phyloP scores from a whole-genome alignment of 2,797 vertebrate genomes.

The Artibeus jamaicensis region DNA sequence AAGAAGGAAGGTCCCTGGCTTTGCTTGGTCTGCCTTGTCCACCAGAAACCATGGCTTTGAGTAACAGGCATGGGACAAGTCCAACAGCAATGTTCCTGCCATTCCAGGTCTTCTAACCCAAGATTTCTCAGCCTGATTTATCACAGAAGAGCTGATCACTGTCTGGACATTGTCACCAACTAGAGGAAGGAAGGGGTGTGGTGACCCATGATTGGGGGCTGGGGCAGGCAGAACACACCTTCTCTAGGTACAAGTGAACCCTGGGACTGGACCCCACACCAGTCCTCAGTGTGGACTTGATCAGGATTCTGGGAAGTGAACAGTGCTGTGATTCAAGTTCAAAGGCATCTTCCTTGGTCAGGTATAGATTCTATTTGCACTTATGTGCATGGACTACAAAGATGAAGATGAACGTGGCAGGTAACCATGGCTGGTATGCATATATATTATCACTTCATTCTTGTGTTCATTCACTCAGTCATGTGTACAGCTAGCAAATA shows the following conservation, averaged over 20 bases:
- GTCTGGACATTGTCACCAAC: not conserved
- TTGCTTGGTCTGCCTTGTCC: not conserved
- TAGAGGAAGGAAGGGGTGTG: not conserved
- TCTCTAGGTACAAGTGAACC: not conserved
- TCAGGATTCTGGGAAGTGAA: not conserved
- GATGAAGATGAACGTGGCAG: not conserved
- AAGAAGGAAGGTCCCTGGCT: not conserved
- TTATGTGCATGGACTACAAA: too few relatives aligned
- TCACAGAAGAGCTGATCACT: not conserved
- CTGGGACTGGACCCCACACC: not conserved
- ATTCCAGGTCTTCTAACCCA: too few relatives aligned
- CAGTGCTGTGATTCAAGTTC: not conserved
- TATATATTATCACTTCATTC: not conserved
- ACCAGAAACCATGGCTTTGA: not conserved
- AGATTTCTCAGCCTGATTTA: not conserved
- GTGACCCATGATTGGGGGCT: not conserved
- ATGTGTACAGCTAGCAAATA: not conserved
- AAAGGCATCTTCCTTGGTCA: not conserved
- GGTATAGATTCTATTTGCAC: not conserved
- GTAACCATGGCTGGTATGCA: not conserved
- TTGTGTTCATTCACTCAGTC: not conserved
- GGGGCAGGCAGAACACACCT: not conserved
- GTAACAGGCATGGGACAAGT: not conserved
- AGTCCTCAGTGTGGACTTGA: not conserved
- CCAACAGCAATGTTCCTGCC: too few relatives aligned